Percentiles rank a stretch among this genome's conserved stretches.
phyloP scores from a whole-genome alignment of 2,797 vertebrate genomes.

The Pangasius macronema region DNA sequence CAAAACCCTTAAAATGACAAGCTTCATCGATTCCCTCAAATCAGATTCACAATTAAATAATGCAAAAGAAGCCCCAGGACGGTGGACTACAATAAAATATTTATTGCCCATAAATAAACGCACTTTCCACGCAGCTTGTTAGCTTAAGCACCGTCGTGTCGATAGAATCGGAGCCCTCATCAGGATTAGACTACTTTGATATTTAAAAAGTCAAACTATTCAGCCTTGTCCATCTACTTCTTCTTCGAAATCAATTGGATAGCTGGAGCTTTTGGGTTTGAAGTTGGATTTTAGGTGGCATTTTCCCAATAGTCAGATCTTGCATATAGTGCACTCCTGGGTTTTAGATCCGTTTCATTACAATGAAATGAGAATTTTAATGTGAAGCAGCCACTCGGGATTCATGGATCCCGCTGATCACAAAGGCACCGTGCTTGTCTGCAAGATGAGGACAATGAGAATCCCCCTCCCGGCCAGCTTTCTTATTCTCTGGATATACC shows the following conservation, averaged over 20 bases:
- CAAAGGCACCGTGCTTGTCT: slow-evolving; percentile 21
- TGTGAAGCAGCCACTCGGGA: slow-evolving; percentile 30
- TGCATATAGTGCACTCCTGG: slow-evolving; percentile 1
- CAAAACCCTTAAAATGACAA: slow-evolving; percentile 55
- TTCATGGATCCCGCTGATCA: slow-evolving; percentile 45
- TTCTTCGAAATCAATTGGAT: slow-evolving; percentile 16
- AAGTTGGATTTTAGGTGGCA: slow-evolving; percentile 4
- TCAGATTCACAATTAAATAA: slow-evolving; percentile 55
- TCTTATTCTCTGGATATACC: slow-evolving; percentile 29
- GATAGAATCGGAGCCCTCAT: slow-evolving; percentile 6
- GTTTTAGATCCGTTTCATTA: slow-evolving; percentile 21
- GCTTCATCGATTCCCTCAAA: slow-evolving; percentile 55
- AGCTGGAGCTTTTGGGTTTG: not conserved
- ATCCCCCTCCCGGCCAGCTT: slow-evolving; percentile 26
- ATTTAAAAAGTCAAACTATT: not conserved
- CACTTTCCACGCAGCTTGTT: slow-evolving; percentile 52
- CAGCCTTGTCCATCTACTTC: not conserved
- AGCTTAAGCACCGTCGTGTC: slow-evolving; percentile 40
- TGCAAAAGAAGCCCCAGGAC: slow-evolving; percentile 46
- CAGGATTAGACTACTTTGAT: slow-evolving; percentile 35
- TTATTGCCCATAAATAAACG: slow-evolving; percentile 48
- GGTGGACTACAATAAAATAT: slow-evolving; percentile 55
- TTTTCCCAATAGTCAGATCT: not conserved
- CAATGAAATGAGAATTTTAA: slow-evolving; percentile 39
- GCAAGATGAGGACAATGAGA: slow-evolving; percentile 33